Conservation (phyloP, 2,113 vertebrate species). For the Dicrurus megarhynchus region DNA sequence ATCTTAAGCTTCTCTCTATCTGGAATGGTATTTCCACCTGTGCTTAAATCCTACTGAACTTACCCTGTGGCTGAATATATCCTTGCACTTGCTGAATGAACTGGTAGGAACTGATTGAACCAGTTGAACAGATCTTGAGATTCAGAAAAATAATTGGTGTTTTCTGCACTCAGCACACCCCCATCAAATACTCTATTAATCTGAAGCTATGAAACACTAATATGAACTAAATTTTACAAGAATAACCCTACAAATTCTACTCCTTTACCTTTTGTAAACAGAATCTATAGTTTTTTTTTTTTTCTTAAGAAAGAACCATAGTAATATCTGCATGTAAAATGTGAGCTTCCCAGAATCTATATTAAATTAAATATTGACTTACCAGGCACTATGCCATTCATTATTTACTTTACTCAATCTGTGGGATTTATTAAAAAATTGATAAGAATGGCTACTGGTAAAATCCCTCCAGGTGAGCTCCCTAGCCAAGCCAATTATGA, state of each 20-base stretch:
- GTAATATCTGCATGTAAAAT: slow-evolving; percentile 49
- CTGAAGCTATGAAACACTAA: not conserved
- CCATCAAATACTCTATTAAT: not conserved
- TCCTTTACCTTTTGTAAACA: not conserved
- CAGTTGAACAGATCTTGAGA: not conserved
- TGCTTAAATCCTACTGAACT: not conserved
- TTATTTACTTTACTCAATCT: slow-evolving; percentile 74
- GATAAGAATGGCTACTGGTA: slow-evolving; percentile 45
- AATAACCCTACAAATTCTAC: not conserved
- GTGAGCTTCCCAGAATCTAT: slow-evolving; percentile 50
- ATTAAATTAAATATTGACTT: slow-evolving; percentile 78
- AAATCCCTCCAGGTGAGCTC: slow-evolving; percentile 57
- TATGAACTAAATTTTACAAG: not conserved
- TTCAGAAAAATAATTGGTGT: not conserved
- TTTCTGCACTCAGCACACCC: not conserved
- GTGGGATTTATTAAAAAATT: slow-evolving; percentile 72
- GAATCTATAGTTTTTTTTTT: not conserved
- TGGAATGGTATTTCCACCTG: not conserved
- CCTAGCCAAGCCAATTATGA: slow-evolving; percentile 68
- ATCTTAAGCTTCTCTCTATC: not conserved
- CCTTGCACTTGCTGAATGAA: not conserved
- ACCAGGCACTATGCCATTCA: slow-evolving; percentile 58
- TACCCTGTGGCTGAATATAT: not conserved
- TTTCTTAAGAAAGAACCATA: not conserved
- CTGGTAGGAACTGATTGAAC: not conserved